Evolutionary conservation across 2,797 vertebrate species (phyloP), one percentile per base, ranked within the genome.

Genomic region (Sebastes baramenuke): DNA sequence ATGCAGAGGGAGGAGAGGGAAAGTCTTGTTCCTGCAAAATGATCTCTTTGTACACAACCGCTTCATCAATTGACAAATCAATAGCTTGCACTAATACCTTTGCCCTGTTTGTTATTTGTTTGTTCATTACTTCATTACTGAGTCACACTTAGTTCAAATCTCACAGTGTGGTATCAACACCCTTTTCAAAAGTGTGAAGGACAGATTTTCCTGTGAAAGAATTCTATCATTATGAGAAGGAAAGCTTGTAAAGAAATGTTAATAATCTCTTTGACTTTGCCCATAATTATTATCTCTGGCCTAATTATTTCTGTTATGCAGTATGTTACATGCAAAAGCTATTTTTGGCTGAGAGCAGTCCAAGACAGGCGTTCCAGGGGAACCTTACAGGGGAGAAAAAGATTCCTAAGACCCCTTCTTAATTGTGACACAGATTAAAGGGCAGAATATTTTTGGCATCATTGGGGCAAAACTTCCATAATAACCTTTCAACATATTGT

Each of bases 21-120:
- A 77, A 83, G 56, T 79, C 82, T 79, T 90, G 87, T 84, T 76
- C 73, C 75, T 79, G 87, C 79, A 80, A 90, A 93, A 93, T 75
- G 83, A 93, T 89, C 86, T 82, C 77, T 89, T 22, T 80, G 84
- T 91, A 87, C 79, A 87, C 89, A 87, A 87, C 75, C 82, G 72
- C 74, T 82, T 87, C 87, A 91, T 92, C 90, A 91, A 86, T 81
- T 71, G 65, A 84, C 78, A 52, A 90, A 94, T 95, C 94, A 90
- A 94, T 94, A 88, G 61, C 67, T 75, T 29, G 32, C 83, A 82
- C 79, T 81, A 85, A 91, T 90, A 89, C 87, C 74, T 79, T 87
- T 83, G 88, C 80, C 88, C 81, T 65, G 64, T 87, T 90, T 88
- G 92, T 90, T 89, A 81, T 86, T 87, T 85, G 85, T 89, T 88